These are phyloP conservation scores for Homarus americanus DNA, from an alignment of 1,140 invertebrate species.

Conservation along the genomic window DNA sequence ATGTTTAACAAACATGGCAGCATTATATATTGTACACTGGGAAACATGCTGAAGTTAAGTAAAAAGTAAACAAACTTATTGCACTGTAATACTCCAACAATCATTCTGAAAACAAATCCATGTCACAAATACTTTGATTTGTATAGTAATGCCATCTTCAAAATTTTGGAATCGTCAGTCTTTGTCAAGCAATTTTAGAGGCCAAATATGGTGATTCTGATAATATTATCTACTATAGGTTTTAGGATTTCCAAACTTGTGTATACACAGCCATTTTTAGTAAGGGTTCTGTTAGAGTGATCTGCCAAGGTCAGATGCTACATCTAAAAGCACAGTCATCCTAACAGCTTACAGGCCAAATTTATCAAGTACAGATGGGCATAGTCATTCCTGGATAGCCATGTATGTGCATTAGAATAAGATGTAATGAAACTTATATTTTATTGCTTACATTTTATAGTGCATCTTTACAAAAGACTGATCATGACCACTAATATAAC, in stretches of 20 bases:
- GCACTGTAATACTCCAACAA: background rate
- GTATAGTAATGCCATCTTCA: background rate
- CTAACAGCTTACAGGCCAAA: slow-evolving; percentile 13
- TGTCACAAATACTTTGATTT: background rate
- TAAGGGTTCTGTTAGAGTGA: background rate
- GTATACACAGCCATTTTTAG: slow-evolving; percentile 18
- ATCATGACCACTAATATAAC: slow-evolving; percentile 18
- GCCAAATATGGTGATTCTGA: slow-evolving; percentile 21
- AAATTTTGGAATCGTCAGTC: slow-evolving; percentile 12
- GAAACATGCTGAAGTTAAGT: background rate
- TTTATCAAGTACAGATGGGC: slow-evolving; percentile 15
- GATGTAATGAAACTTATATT: slow-evolving; percentile 24
- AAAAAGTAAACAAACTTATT: background rate
- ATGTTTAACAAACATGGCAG: background rate
- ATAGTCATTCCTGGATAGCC: slow-evolving; percentile 20
- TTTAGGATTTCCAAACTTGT: slow-evolving; percentile 5
- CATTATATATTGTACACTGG: background rate
- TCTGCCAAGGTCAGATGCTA: slow-evolving; percentile 1
- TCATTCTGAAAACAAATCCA: background rate
- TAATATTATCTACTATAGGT: background rate
- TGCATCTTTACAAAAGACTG: slow-evolving; percentile 31
- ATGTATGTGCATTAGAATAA: slow-evolving; percentile 14
- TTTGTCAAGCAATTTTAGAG: background rate
- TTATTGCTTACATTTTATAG: slow-evolving; percentile 2
- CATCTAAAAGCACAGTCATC: background rate